Evolutionary conservation across 2,888 invertebrate genomes (phyloP), one percentile per base, ranked within the genome.

Genomic region (Lissonota sp.): DNA sequence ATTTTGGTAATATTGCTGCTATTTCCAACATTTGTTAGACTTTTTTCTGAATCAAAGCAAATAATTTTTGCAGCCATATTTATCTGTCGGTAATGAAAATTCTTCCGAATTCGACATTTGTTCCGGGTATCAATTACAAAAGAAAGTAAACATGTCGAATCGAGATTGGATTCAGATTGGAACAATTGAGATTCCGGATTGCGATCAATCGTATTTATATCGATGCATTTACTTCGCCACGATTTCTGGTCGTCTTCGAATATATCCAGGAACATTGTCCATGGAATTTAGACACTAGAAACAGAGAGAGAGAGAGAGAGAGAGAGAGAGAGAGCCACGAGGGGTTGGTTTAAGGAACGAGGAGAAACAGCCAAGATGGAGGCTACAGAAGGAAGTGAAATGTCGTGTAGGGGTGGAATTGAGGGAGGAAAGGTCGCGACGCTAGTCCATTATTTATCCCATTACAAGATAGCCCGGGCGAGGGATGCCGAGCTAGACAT

Each of bases 371-470:
- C 53, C 49, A 39, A 74, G 49, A n/a, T 14, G 49, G 57, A 40
- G 51, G 49, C 64, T 64, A 62, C 62, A 72, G 39, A 16, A 71
- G 75, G 67, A 75, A 80, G 80, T 80, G 80, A 71, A 80, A 70
- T 80, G 75, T 80, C 80, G 66, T 80, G 75, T 80, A 76, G 60
- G 8, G 60, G 42, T 6, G 49, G n/a, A 51, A 12, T 12, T 5
- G 6, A 53, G 53, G 5, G 53, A 63, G 55, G 39, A 67, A 71
- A 76, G 80, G 75, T 80, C 53, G 66, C 67, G 66, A 62, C 49
- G 66, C 66, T 80, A 16, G 75, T 76, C 75, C 80, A 80, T 80
- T 80, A 76, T 80, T 80, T 76, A 80, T 80, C 71, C 75, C 75
- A 80, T 76, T 76, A 80, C 75, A 26, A 67, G 71, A 76, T 80